A percentile compares a stretch with the other conserved stretches of the same genome.
Evolutionary conservation across 2,888 invertebrate genomes (phyloP).

Genomic region (Agrotis exclamationis): DNA sequence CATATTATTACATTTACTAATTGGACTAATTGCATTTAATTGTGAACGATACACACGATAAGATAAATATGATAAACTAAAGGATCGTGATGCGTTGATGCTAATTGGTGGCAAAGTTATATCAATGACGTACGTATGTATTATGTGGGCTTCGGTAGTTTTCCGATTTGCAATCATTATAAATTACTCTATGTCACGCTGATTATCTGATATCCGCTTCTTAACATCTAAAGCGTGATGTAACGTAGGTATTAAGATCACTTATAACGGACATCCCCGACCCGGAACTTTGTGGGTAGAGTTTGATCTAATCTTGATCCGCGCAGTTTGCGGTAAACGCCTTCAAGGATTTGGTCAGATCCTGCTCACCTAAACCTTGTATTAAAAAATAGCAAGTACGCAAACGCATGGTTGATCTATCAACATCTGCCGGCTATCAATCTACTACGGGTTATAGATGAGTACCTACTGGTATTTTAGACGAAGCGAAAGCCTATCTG

Average conservation of each 20-base stretch:
- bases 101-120: constrained; percentile 18
- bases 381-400: neutral
- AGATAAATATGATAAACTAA: constrained; percentile 15
- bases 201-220: constrained; percentile 26
- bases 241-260: constrained; percentile 18
- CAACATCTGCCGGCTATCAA: neutral
- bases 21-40: constrained; percentile 9
- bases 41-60: neutral
- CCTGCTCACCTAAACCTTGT: neutral
- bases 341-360: neutral
- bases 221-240: constrained; percentile 9
- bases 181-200: constrained; percentile 18
- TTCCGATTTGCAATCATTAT: constrained; percentile 35
- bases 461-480: neutral
- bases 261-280: neutral
- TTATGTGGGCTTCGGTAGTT: constrained; percentile 38
- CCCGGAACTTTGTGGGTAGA: neutral
- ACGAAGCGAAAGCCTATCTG: neutral
- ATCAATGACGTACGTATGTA: constrained; percentile 7
- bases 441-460: too few relatives aligned
- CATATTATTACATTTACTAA: constrained; percentile 6
- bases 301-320: too few relatives aligned
- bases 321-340: neutral
- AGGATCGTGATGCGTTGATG: constrained; percentile 14
- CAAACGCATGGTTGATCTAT: neutral